Percentiles rank a stretch among this genome's conserved stretches.
phyloP scores from a whole-genome alignment of 2,113 vertebrate genomes.

The Oreochromis spilurus region DNA sequence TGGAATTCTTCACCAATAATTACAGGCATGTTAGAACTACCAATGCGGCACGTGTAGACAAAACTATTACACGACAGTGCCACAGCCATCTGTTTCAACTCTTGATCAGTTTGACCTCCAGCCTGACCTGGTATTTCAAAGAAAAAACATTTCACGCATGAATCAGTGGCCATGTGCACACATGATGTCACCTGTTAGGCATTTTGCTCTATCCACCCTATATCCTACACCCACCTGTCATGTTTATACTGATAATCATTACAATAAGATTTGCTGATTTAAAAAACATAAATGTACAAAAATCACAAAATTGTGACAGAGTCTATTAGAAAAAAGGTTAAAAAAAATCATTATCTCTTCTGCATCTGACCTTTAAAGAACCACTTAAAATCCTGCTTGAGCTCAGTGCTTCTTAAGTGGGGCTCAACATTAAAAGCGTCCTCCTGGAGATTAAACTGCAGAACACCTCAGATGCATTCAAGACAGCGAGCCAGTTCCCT shows the following conservation, averaged over 20 bases:
- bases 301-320: fast-evolving
- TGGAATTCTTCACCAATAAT: conserved; percentile 13
- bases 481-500: too few species aligned
- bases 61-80: background rate
- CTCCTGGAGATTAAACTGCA: background rate
- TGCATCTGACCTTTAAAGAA: background rate
- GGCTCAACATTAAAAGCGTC: background rate
- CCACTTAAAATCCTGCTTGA: background rate
- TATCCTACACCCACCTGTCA: background rate
- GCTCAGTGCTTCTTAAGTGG: background rate
- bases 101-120: conserved; percentile 30
- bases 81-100: background rate
- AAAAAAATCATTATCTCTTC: background rate
- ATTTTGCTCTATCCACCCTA: background rate
- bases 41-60: conserved; percentile 6
- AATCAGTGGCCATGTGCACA: background rate
- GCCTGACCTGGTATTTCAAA: background rate
- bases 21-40: conserved; percentile 7
- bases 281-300: background rate
- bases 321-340: background rate
- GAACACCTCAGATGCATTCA: background rate
- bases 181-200: background rate
- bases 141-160: background rate
- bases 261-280: background rate
- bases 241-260: background rate